Evolutionary conservation across 2,797 vertebrate genomes (phyloP).

Genomic region (Urophycis tenuis): DNA sequence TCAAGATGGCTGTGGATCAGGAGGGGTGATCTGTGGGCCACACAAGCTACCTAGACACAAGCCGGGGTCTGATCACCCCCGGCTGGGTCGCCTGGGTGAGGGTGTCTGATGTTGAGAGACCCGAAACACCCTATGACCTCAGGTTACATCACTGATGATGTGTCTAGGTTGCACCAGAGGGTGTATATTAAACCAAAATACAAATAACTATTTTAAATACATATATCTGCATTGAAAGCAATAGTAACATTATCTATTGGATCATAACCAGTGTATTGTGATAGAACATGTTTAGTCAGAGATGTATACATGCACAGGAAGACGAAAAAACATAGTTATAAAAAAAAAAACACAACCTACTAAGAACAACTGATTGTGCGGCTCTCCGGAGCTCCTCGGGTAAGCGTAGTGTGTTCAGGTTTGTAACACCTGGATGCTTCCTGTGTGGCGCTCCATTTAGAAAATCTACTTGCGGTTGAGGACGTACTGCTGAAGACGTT

Average conservation of each 20-base stretch:
- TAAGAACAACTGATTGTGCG: conserved; percentile 62
- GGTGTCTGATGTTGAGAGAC: too few relatives aligned
- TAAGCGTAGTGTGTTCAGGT: conserved; percentile 66
- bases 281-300: neutral
- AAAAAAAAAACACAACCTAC: conserved; percentile 53
- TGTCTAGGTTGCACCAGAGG: too few relatives aligned
- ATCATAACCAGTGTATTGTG: neutral
- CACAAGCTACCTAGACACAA: too few relatives aligned
- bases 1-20: too few relatives aligned
- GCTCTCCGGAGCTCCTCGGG: conserved; percentile 67
- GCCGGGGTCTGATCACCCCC: too few relatives aligned
- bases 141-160: too few relatives aligned
- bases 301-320: neutral
- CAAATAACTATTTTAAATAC: neutral
- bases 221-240: neutral
- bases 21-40: too few relatives aligned
- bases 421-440: conserved; percentile 77
- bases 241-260: neutral
- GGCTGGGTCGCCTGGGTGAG: too few relatives aligned
- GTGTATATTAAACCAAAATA: too few relatives aligned
- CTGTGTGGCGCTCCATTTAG: conserved; percentile 69
- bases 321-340: neutral
- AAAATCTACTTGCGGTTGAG: conserved; percentile 62
- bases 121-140: too few relatives aligned
- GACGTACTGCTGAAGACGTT: conserved; percentile 54